Evolutionary conservation across 2,797 vertebrate genomes (phyloP).

Genomic region (Hydrophis major): DNA sequence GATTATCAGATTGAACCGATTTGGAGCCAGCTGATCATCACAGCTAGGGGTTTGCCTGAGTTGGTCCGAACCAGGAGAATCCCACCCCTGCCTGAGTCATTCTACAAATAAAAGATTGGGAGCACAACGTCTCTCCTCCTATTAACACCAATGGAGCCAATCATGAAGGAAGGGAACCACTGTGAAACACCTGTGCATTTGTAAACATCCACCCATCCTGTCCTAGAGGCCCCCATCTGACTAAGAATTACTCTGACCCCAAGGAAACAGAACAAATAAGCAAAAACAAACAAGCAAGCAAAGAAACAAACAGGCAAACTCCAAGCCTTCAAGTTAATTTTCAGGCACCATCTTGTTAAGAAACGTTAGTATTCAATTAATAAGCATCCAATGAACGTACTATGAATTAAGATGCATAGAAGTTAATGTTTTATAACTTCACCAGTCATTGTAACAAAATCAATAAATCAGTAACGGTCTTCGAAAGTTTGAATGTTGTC

Average conservation of each 20-base stretch:
- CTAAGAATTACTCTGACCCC: neutral
- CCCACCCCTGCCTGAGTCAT: neutral
- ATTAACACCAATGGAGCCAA: neutral
- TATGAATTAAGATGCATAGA: neutral
- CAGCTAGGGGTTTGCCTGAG: too few species aligned
- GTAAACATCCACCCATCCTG: neutral
- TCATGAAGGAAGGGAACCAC: neutral
- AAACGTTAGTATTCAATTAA: neutral
- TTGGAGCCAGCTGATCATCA: too few species aligned
- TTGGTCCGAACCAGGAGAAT: too few species aligned
- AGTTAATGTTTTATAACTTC: neutral
- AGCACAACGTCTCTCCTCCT: neutral
- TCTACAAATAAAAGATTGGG: neutral
- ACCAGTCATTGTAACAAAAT: neutral
- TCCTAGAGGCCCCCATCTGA: neutral
- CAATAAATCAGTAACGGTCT: neutral
- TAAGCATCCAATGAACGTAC: neutral
- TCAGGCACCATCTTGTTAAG: neutral
- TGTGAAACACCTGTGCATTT: neutral
- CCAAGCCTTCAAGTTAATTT: neutral
- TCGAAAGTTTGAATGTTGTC: neutral
- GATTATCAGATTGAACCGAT: too few species aligned
- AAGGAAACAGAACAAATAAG: neutral
- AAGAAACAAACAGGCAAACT: neutral
- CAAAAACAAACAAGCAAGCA: neutral